These are phyloP conservation scores for Ochropacha duplaris DNA, from an alignment of 2,888 invertebrate species.

Conservation along the genomic window DNA sequence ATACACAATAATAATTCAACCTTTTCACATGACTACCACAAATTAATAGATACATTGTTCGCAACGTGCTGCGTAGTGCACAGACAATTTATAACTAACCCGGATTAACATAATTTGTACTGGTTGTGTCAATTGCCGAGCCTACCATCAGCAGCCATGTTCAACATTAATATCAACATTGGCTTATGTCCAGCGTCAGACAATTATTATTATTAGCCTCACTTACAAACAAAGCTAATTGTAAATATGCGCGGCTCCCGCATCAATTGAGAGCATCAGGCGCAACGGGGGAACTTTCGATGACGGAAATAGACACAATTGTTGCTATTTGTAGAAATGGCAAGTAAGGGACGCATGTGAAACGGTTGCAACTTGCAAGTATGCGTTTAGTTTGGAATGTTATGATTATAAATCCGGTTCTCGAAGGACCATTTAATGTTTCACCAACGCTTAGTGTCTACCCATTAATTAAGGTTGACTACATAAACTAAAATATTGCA, in stretches of 20 bases:
- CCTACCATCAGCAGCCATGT: constrained; percentile 56
- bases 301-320: constrained; percentile 76
- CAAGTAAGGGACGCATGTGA: constrained; percentile 31
- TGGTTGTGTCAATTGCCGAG: constrained; percentile 64
- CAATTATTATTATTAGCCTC: constrained; percentile 60
- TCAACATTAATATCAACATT: constrained; percentile 67
- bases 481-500: not conserved
- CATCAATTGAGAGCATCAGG: constrained; percentile 72
- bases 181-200: constrained; percentile 61
- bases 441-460: too few relatives aligned
- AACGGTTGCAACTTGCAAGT: constrained; percentile 16
- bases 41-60: constrained; percentile 69
- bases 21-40: constrained; percentile 62
- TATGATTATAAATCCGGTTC: not conserved
- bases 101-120: constrained; percentile 73
- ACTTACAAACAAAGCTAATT: constrained; percentile 74
- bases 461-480: not conserved
- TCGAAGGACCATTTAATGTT: not conserved
- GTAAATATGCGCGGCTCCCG: constrained; percentile 75
- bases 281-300: constrained; percentile 75
- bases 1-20: constrained; percentile 48
- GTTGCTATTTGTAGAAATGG: constrained; percentile 72
- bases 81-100: constrained; percentile 72
- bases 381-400: constrained; percentile 8
- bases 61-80: constrained; percentile 66